Base-by-base conservation (phyloP, 2,797 vertebrate species). In the Siniperca undulata region DNA sequence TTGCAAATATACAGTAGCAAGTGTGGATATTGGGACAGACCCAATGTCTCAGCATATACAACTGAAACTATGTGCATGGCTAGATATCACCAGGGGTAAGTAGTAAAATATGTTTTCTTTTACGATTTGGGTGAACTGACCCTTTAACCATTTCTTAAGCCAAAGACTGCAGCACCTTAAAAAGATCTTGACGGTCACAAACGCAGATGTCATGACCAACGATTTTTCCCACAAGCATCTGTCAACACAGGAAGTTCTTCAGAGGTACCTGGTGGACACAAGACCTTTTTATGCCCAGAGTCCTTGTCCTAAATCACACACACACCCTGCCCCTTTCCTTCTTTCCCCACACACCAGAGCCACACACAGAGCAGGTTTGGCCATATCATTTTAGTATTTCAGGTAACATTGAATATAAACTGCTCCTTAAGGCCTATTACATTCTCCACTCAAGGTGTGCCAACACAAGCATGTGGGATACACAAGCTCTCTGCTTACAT, bases 361-460 rank as follows among this genome's bases (percentile, higher is more conserved):
- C 78, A 90, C 83, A 90, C 70, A 88, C 87, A 90, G 88, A 93
- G 90, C 65, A 76, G 81, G 82, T 83, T 80, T 91, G 88, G 88
- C 66, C 88, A 24, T 60, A 7, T 66, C 53, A 24, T 50, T n/a
- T 12, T 2, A 34, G 22, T 40, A 27, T 24, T 80, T 56, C 58
- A 76, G 44, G 27, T 70, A 71, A 56, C 22, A 56, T n/a, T 22
- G 5, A 75, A 30, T 61, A 24, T 14, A 55, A 68, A 58, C 56
- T 36, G 52, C 60, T 71, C 40, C 69, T 13, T 14, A 1, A 68
- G 74, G 76, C 82, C 84, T 66, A 70, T 66, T 81, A 81, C 81
- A 76, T 36, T 74, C 77, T 81, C 74, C 59, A 58, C 64, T 46
- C n/a, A 59, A 70, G 58, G 48, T 36, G n/a, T 67, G 52, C 40